Evolutionary conservation across 2,113 vertebrate species (phyloP).

Genomic region (Mionectes macconnelli): DNA sequence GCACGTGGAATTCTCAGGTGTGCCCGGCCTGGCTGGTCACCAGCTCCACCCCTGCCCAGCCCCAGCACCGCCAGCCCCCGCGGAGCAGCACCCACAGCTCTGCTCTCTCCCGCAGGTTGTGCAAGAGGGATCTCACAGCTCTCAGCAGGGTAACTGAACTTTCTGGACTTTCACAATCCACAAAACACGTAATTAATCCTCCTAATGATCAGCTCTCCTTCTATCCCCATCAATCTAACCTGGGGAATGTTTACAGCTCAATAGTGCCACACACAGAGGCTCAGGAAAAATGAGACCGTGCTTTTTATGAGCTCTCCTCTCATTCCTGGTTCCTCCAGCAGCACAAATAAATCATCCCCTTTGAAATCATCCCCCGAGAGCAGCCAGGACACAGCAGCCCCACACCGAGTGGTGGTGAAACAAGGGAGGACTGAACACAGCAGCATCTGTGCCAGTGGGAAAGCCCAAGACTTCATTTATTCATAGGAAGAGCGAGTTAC

Average conservation of each 20-base stretch:
- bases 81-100: accelerated
- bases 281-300: background rate
- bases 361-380: background rate
- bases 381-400: background rate
- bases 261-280: constrained; percentile 44
- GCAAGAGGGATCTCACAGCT: background rate
- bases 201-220: background rate
- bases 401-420: accelerated
- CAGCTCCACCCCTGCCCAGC: background rate
- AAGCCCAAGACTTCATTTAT: background rate
- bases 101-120: background rate
- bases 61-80: background rate
- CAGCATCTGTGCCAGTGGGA: background rate
- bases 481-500: background rate
- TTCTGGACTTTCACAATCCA: constrained; percentile 14
- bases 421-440: accelerated
- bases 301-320: background rate
- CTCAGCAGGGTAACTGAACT: background rate
- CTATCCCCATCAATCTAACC: background rate
- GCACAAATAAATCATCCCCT: background rate
- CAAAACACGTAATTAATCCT: background rate
- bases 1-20: background rate
- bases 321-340: background rate
- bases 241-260: constrained; percentile 30
- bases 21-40: background rate